Percentiles rank a stretch among this genome's conserved stretches.
Conservation (phyloP, 2,113 vertebrate genomes). For the Cheirogaleus medius region DNA sequence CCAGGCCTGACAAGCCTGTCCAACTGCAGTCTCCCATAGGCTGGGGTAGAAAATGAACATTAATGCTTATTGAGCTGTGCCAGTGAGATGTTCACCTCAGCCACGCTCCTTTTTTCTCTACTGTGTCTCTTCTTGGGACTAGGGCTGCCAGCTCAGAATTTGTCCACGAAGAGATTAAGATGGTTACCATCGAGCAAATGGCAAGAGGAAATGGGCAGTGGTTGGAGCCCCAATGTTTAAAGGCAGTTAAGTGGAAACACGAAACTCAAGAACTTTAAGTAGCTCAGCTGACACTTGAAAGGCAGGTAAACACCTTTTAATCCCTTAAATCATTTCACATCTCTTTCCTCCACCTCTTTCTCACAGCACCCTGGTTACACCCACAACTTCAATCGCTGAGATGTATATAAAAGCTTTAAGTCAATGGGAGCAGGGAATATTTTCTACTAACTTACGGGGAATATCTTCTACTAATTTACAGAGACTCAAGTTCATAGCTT, state of each 20-base stretch:
- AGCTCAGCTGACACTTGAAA: not conserved
- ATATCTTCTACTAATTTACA: not conserved
- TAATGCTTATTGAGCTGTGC: not conserved
- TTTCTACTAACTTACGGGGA: not conserved
- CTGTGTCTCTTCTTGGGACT: not conserved
- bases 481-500: not conserved
- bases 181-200: not conserved
- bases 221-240: not conserved
- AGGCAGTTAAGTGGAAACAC: not conserved
- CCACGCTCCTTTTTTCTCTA: not conserved
- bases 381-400: not conserved
- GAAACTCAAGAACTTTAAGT: not conserved
- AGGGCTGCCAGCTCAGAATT: not conserved
- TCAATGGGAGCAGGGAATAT: not conserved
- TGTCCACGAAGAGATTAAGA: not conserved
- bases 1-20: not conserved
- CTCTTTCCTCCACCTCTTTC: not conserved
- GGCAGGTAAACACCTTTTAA: not conserved
- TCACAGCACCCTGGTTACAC: not conserved
- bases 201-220: not conserved
- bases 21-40: not conserved
- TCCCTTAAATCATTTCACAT: not conserved
- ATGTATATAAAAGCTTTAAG: not conserved
- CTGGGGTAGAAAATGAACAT: not conserved
- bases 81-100: not conserved